Conservation (phyloP, 2,888 invertebrate species). For the Cephonodes hylas region DNA sequence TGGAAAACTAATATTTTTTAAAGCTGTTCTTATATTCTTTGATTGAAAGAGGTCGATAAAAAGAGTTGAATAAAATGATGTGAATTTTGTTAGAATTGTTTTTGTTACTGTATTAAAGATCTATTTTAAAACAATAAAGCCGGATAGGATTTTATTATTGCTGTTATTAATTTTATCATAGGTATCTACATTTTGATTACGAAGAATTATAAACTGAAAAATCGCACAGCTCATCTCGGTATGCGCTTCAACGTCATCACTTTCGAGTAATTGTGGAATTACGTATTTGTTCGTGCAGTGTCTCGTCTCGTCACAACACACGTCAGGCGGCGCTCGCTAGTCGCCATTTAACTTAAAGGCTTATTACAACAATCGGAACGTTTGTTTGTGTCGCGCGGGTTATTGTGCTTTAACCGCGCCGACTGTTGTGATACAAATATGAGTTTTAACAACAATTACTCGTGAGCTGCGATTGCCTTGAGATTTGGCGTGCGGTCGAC, state of each 20-base stretch:
- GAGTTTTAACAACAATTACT: not conserved
- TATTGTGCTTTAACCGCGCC: not conserved
- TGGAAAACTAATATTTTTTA: no score
- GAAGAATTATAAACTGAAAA: not conserved
- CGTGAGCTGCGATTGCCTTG: not conserved
- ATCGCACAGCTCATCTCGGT: not conserved
- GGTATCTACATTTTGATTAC: not conserved
- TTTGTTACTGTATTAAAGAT: no score
- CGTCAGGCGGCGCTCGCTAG: not conserved
- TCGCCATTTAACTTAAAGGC: not conserved
- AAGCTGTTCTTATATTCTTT: no score
- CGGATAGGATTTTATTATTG: no score
- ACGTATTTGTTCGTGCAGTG: conserved; percentile 1
- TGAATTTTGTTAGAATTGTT: no score
- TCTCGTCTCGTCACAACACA: not conserved
- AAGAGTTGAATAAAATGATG: no score
- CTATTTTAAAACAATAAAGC: no score
- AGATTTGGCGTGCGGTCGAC: no score
- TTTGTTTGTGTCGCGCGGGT: not conserved
- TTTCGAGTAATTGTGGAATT: not conserved
- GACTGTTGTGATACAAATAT: not conserved
- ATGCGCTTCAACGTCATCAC: not conserved
- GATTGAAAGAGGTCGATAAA: no score
- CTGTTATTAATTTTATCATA: not conserved
- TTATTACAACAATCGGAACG: not conserved